Evolutionary conservation across 1,140 invertebrate genomes (phyloP).

Genomic region (Dinothrombium tinctorium): DNA sequence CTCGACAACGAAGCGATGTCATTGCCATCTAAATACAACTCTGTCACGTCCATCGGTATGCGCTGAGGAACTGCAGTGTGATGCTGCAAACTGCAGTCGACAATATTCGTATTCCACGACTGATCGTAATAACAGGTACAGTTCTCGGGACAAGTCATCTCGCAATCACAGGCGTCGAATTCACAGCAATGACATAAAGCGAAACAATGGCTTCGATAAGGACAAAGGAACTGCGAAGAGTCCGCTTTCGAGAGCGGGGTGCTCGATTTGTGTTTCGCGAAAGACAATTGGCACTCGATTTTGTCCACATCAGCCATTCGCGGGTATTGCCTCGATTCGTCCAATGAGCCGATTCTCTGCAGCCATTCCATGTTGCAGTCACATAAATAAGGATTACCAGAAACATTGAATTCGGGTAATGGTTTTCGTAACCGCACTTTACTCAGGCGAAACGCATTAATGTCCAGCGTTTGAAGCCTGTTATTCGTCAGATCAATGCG

Average conservation of each 20-base stretch:
- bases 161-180: slow-evolving; percentile 79
- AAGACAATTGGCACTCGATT: slow-evolving; percentile 37
- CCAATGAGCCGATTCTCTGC: slow-evolving; percentile 32
- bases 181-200: slow-evolving; percentile 78
- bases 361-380: slow-evolving; percentile 76
- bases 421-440: slow-evolving; percentile 17
- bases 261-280: background rate
- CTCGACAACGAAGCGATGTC: slow-evolving; percentile 54
- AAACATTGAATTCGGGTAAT: slow-evolving; percentile 60
- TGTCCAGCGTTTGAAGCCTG: slow-evolving; percentile 51
- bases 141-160: slow-evolving; percentile 74
- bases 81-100: slow-evolving; percentile 42
- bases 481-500: slow-evolving; percentile 63
- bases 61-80: slow-evolving; percentile 39
- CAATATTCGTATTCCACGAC: slow-evolving; percentile 73
- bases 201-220: slow-evolving; percentile 75
- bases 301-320: slow-evolving; percentile 62
- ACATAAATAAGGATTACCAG: slow-evolving; percentile 61
- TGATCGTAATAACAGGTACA: slow-evolving; percentile 68
- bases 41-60: slow-evolving; percentile 79
- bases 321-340: slow-evolving; percentile 47
- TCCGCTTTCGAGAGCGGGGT: slow-evolving; percentile 33
- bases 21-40: slow-evolving; percentile 73
- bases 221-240: slow-evolving; percentile 60
- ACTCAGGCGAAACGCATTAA: slow-evolving; percentile 42